These are phyloP conservation scores for Menura novaehollandiae DNA, from an alignment of 2,113 vertebrate species.

Conservation along the genomic window DNA sequence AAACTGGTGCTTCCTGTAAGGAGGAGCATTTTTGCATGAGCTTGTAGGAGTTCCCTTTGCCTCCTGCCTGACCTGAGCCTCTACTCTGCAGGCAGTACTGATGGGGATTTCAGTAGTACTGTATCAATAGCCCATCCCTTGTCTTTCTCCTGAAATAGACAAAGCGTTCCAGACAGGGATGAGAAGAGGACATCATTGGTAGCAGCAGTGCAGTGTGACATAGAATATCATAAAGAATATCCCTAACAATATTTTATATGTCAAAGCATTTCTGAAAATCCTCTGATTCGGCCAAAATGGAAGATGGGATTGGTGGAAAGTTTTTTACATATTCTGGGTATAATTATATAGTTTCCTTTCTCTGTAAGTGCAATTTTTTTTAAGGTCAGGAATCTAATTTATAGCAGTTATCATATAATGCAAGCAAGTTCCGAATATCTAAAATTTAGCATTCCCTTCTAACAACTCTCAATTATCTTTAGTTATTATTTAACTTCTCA, in stretches of 20 bases:
- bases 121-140: not conserved
- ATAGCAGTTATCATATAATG: not conserved
- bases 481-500: slow-evolving; percentile 21
- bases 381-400: slow-evolving; percentile 37
- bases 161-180: not conserved
- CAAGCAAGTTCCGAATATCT: slow-evolving; percentile 21
- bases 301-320: not conserved
- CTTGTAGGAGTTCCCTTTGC: not conserved
- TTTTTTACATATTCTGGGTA: not conserved
- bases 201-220: not conserved
- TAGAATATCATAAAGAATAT: not conserved
- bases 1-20: not conserved
- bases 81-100: not conserved
- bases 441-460: slow-evolving; percentile 43
- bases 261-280: not conserved
- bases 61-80: not conserved
- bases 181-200: not conserved
- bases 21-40: not conserved
- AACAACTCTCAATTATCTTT: slow-evolving; percentile 39
- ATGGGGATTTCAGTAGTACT: not conserved
- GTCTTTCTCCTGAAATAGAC: not conserved
- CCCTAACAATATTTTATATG: not conserved
- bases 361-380: not conserved
- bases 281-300: not conserved
- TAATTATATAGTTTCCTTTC: not conserved